Conservation (phyloP, 2,888 invertebrate species). For the Aelia acuminata region DNA sequence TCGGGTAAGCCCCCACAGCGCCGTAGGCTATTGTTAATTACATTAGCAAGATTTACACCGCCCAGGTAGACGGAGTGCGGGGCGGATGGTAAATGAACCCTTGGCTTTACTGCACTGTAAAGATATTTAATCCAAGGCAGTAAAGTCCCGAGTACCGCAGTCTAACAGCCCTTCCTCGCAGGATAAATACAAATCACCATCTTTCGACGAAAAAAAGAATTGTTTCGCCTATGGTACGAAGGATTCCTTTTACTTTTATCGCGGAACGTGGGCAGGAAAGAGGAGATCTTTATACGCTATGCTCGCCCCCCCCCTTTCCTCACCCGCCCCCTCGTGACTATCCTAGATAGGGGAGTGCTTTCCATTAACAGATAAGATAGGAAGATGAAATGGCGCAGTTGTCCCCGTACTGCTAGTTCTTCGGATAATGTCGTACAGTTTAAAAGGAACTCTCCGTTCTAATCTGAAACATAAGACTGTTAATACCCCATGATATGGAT, state of each 20-base stretch:
- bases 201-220: background rate
- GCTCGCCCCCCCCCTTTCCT: background rate
- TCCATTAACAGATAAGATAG: background rate
- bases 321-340: background rate
- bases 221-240: background rate
- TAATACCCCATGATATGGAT: no score
- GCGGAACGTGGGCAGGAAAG: background rate
- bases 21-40: background rate
- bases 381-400: background rate
- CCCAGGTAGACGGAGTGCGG: background rate
- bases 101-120: background rate
- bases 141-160: background rate
- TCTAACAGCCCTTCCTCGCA: background rate
- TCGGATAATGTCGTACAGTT: background rate
- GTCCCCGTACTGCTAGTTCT: background rate
- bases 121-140: background rate
- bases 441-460: background rate
- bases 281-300: background rate
- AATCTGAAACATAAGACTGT: no score
- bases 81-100: background rate
- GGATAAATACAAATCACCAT: background rate
- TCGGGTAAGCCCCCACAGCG: background rate
- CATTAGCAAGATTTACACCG: conserved; percentile 15
- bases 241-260: background rate
- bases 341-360: background rate